These are phyloP conservation scores for Sander lucioperca DNA, from an alignment of 2,113 vertebrate genomes.

Conservation along the genomic window DNA sequence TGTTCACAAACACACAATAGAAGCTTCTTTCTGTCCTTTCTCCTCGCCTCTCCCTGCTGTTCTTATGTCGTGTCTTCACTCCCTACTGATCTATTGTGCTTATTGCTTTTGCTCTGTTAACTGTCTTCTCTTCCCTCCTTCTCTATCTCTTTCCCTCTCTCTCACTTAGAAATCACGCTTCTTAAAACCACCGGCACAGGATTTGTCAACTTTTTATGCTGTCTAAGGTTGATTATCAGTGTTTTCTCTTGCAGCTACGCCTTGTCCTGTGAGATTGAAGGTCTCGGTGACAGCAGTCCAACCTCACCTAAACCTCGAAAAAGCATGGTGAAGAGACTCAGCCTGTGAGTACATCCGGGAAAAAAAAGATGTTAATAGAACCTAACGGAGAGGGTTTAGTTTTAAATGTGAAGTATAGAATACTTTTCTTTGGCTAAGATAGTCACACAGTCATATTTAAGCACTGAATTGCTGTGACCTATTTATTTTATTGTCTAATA, in stretches of 20 bases:
- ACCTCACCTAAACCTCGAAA: constrained; percentile 91
- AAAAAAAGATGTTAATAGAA: neutral
- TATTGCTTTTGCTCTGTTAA: constrained; percentile 28
- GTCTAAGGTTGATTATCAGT: constrained; percentile 22
- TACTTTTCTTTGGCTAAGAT: neutral
- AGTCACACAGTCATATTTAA: neutral
- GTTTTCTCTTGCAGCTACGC: constrained; percentile 83
- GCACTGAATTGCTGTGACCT: neutral
- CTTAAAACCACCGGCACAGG: neutral
- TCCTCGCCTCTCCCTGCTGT: constrained; percentile 10
- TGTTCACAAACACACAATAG: constrained; percentile 56
- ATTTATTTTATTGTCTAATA: constrained; percentile 50
- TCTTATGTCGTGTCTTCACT: constrained; percentile 25
- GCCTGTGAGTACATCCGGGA: constrained; percentile 88
- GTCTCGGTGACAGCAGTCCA: constrained; percentile 86
- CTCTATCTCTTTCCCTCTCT: constrained; percentile 1
- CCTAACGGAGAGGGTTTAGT: neutral
- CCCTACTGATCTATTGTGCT: constrained; percentile 54
- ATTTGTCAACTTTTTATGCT: constrained; percentile 5
- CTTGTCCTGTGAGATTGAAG: constrained; percentile 91
- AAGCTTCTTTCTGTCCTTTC: constrained; percentile 43
- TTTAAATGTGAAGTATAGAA: neutral
- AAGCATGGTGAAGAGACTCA: constrained; percentile 96
- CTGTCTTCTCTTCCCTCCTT: neutral
- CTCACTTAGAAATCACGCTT: neutral